Percentiles rank a stretch among this genome's conserved stretches.
Evolutionary conservation across 1,140 invertebrate genomes (phyloP).

Genomic region (Helicoverpa armigera): DNA sequence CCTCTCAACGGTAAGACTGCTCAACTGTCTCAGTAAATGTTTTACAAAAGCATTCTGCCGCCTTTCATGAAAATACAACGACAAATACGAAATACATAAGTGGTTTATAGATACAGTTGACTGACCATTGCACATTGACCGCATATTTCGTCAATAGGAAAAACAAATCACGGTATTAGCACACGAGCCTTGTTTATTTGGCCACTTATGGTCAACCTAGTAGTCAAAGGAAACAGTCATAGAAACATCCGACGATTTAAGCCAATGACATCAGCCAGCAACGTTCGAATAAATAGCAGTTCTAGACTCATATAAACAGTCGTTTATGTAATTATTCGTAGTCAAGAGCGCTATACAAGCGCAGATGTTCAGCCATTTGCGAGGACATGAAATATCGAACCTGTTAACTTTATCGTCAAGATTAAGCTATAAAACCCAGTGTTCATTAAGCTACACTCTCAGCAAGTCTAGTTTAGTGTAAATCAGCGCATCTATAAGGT

Average conservation of each 20-base stretch:
- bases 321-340: conserved; percentile 38
- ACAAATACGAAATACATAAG: not conserved
- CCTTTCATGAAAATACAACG: conserved; percentile 15
- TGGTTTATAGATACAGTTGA: conserved; percentile 5
- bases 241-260: conserved; percentile 3
- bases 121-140: conserved; percentile 8
- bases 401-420: conserved; percentile 45
- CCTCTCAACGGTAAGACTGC: not conserved
- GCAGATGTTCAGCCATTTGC: conserved; percentile 32
- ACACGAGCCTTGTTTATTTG: conserved; percentile 6
- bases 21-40: not conserved
- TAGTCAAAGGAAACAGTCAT: conserved; percentile 36
- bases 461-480: conserved; percentile 56
- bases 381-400: conserved; percentile 40
- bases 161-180: conserved; percentile 24
- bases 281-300: conserved; percentile 23
- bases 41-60: conserved; percentile 1
- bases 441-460: conserved; percentile 48
- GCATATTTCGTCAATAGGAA: conserved; percentile 40
- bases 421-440: conserved; percentile 47
- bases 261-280: not conserved
- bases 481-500: conserved; percentile 61
- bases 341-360: conserved; percentile 4
- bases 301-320: conserved; percentile 34
- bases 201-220: not conserved